Base-by-base conservation (phyloP, 2,797 vertebrate genomes). In the Alectoris magna region DNA sequence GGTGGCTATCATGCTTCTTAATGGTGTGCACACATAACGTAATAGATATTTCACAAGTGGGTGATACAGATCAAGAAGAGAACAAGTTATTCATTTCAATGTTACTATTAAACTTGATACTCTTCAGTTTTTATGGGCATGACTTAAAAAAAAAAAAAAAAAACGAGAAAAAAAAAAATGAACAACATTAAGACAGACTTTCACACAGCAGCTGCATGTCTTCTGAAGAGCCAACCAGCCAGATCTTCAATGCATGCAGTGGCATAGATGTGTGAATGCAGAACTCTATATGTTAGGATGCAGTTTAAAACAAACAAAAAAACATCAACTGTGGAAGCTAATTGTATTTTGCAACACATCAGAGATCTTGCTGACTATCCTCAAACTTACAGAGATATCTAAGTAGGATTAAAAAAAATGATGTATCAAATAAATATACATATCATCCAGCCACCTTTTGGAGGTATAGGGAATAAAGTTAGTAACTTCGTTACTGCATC, bases 21-120 rank as follows among this genome's bases (percentile, higher is more conserved):
- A 34, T 0, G 34, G 19, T 55, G 26, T 4, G 10, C 60, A 22
- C 0, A 0, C 29, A 13, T 36, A 62, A 67, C 38, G 15, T 6
- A 51, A 51, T 26, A 22, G 43, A 34, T 46, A 34, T 58, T 84
- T 67, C 43, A 44, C 11, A 55, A 62, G 6, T 24, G 6, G 7
- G 10, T 24, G 15, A 16, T 44, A 36, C 31, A 60, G 60, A 48
- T 56, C 39, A 78, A 66, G 24, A 67, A 59, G 8, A 51, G 11
- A 74, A 44, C 15, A 73, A 4, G 17, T 41, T 39, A 62, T 62
- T 56, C 11, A 53, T 84, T 71, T 46, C 38, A 29, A 41, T 36
- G 13, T 10, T 84, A 36, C 7, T 51, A 24, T 46, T 36, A 75
- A 70, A 13, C 0, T 0, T 79, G 27, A 34, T 3, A 60, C 24